Evolutionary conservation across 1,140 invertebrate species (phyloP).

Genomic region (Lycorma delicatula): DNA sequence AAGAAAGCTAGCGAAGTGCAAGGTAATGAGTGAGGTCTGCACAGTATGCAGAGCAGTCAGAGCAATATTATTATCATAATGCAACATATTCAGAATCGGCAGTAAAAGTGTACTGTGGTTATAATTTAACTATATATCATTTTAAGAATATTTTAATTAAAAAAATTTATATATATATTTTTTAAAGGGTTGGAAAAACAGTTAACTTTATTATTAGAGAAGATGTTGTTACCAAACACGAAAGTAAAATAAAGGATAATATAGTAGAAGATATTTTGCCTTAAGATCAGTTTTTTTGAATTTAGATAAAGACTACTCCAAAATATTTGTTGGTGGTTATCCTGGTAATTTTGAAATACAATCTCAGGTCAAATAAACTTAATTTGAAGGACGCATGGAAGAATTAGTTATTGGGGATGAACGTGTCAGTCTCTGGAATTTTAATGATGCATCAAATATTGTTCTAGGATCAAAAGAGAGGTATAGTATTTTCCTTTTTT

Average conservation of each 20-base stretch:
- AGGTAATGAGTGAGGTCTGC: no score
- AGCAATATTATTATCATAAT: no score
- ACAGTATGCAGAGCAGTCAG: no score
- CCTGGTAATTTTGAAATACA: slow-evolving; percentile 61
- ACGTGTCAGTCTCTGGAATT: slow-evolving; percentile 92
- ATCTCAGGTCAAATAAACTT: slow-evolving; percentile 53
- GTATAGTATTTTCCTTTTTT: no score
- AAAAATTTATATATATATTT: no score
- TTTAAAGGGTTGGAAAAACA: no score
- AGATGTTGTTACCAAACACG: slow-evolving; percentile 57
- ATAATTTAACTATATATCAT: no score
- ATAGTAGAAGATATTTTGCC: slow-evolving; percentile 51
- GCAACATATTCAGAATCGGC: no score
- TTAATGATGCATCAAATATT: slow-evolving; percentile 68
- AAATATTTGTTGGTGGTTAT: slow-evolving; percentile 84
- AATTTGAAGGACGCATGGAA: slow-evolving; percentile 84
- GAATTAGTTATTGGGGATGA: slow-evolving; percentile 81
- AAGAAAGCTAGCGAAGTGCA: no score
- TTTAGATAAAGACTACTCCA: slow-evolving; percentile 73
- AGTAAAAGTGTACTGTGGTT: no score
- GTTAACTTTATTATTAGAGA: slow-evolving; percentile 70
- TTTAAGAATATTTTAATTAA: no score
- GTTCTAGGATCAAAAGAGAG: slow-evolving; percentile 63
- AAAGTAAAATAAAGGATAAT: slow-evolving; percentile 41
- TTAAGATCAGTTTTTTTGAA: slow-evolving; percentile 74